Evolutionary conservation across 2,797 vertebrate genomes (phyloP), one percentile per base, ranked within the genome.

Genomic region (Coregonus ussuriensis): DNA sequence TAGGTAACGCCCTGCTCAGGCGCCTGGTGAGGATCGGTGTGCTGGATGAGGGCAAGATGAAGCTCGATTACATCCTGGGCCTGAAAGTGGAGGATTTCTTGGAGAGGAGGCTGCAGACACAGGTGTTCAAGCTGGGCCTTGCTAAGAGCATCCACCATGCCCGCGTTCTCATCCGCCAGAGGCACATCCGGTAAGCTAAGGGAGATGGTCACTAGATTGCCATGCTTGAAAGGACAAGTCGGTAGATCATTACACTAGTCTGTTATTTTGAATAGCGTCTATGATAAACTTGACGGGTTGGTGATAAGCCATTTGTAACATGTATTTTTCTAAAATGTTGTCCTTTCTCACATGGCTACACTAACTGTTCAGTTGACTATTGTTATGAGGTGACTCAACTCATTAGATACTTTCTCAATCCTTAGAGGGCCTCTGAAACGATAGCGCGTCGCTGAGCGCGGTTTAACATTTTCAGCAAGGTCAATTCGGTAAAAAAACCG

Each of bases 61-160:
- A 98, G 91, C 94, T 98, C 41, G 97, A 98, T 96, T 98, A 98
- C 89, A 98, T 98, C 86, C 89, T 98, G 85, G 97, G 97, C 79
- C 92, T 98, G 86, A 98, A 98, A 88, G 96, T 98, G 0, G 97
- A 98, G 79, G 97, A 98, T n/a, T 98, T 98, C 88, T 82, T 98
- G 90, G 97, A 98, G 92, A 93, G 97, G 56, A 95, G 97, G 74
- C 93, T 98, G 79, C 97, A 98, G 90, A 98, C 97, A 0, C 97
- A 98, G 83, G 97, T 98, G 56, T 98, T 98, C 89, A 98, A 98
- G 81, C 94, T 98, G 67, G 97, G 97, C 31, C 87, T 98, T 62
- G 97, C 97, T 78, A 98, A 98, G 83, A 98, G 97, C 80, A 98
- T 98, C 89, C 97, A 98, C 86, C 97, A 98, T 0, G 97, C 97